Conservation (phyloP, 2,888 invertebrate species). For the Rotaria magnacalcarata region DNA sequence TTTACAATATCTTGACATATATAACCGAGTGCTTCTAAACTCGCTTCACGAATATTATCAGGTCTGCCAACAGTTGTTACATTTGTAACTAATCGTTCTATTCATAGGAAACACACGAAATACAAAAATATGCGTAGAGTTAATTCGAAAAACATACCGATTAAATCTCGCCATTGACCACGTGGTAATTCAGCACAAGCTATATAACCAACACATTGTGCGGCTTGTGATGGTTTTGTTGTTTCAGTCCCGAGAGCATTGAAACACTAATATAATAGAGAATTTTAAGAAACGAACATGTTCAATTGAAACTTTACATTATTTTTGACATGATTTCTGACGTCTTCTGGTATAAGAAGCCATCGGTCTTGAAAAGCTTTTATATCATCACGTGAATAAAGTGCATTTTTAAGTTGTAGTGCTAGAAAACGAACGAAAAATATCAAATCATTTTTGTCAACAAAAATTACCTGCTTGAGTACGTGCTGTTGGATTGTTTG, state of each 20-base stretch:
- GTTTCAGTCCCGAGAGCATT: constrained; percentile 88
- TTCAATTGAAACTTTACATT: constrained; percentile 69
- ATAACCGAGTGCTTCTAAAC: constrained; percentile 94
- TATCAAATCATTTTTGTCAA: no score
- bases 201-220: constrained; percentile 97
- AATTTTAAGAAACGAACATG: neutral
- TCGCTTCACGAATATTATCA: constrained; percentile 90
- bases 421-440: constrained; percentile 31
- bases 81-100: constrained; percentile 40
- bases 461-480: constrained; percentile 43
- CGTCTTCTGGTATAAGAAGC: constrained; percentile 81
- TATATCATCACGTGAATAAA: constrained; percentile 45
- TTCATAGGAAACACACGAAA: no score
- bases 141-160: constrained; percentile 56
- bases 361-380: constrained; percentile 65
- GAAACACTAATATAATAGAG: constrained; percentile 64
- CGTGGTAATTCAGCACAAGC: constrained; percentile 90
- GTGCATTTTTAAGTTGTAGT: constrained; percentile 45
- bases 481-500: constrained; percentile 42
- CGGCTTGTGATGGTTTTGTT: constrained; percentile 88
- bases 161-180: constrained; percentile 84
- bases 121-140: no score
- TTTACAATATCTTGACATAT: constrained; percentile 87
- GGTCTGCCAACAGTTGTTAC: constrained; percentile 62
- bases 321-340: constrained; percentile 81